phyloP scores from a whole-genome alignment of 2,113 vertebrate genomes.

The human (Homo sapiens) region DNA sequence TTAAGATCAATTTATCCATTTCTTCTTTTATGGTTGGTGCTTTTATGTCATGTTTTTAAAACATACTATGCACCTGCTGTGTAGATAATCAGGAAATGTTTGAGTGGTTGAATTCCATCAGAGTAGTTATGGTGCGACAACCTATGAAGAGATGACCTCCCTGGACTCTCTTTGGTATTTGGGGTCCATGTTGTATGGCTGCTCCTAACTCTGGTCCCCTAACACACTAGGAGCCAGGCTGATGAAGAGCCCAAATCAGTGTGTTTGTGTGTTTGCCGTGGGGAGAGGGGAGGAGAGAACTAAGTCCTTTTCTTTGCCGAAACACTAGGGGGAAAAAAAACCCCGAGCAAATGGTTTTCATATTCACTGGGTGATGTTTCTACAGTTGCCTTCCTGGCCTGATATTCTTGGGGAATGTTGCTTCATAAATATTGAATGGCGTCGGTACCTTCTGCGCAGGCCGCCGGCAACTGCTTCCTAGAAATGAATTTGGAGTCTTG shows the following conservation, averaged over 20 bases:
- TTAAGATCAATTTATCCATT: neutral
- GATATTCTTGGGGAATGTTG: neutral
- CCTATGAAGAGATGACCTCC: rapidly evolving
- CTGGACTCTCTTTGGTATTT: neutral
- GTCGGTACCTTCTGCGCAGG: slow-evolving; percentile 44
- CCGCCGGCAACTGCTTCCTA: slow-evolving; percentile 43
- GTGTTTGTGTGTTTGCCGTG: too few species aligned
- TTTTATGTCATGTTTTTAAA: neutral
- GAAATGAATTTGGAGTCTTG: slow-evolving; percentile 67
- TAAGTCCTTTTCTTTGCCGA: neutral
- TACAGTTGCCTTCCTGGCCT: neutral
- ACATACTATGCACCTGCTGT: rapidly evolving
- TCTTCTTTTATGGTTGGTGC: neutral
- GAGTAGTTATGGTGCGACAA: neutral
- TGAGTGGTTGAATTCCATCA: neutral
- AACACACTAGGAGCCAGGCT: neutral
- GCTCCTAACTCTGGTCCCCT: neutral
- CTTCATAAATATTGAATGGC: slow-evolving; percentile 74
- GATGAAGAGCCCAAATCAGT: neutral
- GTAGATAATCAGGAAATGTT: too few species aligned
- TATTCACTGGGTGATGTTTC: neutral
- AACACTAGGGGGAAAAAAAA: neutral
- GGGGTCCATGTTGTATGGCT: neutral
- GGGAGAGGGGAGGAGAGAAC: neutral
- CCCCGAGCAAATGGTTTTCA: neutral